phyloP scores from a whole-genome alignment of 1,140 invertebrate genomes.

The Gryon sp. region DNA sequence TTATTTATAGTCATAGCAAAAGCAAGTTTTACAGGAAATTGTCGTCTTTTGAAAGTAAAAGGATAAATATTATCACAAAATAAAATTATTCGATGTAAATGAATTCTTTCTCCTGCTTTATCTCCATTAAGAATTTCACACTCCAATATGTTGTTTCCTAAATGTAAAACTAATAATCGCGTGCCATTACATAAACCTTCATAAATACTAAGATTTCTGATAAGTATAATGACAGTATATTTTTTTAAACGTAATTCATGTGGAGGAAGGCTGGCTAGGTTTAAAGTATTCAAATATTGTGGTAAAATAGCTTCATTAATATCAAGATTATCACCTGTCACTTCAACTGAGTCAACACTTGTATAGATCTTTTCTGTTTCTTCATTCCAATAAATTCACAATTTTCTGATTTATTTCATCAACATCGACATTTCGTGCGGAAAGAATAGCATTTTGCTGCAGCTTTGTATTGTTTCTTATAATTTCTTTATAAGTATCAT shows the following conservation, averaged over 20 bases:
- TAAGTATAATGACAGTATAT: too few relatives aligned
- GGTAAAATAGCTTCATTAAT: neutral
- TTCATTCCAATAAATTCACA: neutral
- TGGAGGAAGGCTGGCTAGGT: neutral
- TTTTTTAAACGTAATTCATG: too few relatives aligned
- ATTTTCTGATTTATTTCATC: neutral
- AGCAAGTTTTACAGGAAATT: too few relatives aligned
- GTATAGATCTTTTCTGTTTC: neutral
- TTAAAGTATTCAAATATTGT: too few relatives aligned
- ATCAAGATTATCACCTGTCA: neutral
- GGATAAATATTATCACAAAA: too few relatives aligned
- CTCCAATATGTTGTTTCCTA: neutral
- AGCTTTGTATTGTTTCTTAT: too few relatives aligned
- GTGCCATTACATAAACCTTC: too few relatives aligned
- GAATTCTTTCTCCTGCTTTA: neutral
- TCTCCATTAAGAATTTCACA: constrained; percentile 1
- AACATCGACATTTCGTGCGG: neutral
- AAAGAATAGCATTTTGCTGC: neutral
- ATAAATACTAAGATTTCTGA: too few relatives aligned
- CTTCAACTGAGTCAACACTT: neutral
- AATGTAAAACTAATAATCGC: neutral
- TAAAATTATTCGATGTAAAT: neutral
- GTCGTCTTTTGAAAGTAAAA: too few relatives aligned
- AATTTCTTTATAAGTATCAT: too few relatives aligned
- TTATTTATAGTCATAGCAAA: too few relatives aligned